Base-by-base conservation (phyloP, 23 tunicate species). In the Halocynthia aurantium region DNA sequence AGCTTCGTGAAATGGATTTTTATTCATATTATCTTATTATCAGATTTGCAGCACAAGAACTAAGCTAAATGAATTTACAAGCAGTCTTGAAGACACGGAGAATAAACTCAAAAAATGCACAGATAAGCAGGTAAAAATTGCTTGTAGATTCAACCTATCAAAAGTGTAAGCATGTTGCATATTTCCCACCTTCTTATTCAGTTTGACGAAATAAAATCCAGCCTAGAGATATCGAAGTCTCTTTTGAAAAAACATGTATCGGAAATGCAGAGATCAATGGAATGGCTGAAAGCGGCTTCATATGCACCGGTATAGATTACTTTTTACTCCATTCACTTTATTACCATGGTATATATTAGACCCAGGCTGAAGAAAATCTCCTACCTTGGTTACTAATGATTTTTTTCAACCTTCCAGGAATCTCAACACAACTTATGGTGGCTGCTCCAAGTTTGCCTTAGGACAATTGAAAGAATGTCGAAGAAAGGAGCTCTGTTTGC, bases 341-440 rank as follows among this genome's bases (percentile, higher is more conserved):
- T n/a, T 58, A 15, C 63, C 63, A 58, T n/a, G 2, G 15, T 58
- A 13, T 4, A 58, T 58, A 58, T 58, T 58, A 13, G 63, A 58
- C 63, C 63, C n/a, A n/a, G n/a, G 17, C 15, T 58, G 15, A 13
- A n/a, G 63, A 58, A 58, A 58, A 58, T 5, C n/a, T n/a, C 2
- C 2, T 13, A 58, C 17, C 17, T 58, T 58, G n/a, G 15, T 58
- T n/a, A 58, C 31, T 67, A 5, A 21, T 67, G 8, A 61, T 31
- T 22, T 79, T 51, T 52, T 66, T 50, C 81, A 31, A 31, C 44
- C 4, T 31, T 31, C 44, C 4, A 92, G 98, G 93, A 82, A 40
- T 78, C 88, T 15, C 98, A 92, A 62, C 81, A 72, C 50, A 92
- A 92, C 56, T 51, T 92, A 49, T 92, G 92, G 92, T 92, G 98